Percentiles rank a stretch among this genome's conserved stretches.
phyloP scores from a whole-genome alignment of 2,888 invertebrate genomes.

The Coelinius sp. region DNA sequence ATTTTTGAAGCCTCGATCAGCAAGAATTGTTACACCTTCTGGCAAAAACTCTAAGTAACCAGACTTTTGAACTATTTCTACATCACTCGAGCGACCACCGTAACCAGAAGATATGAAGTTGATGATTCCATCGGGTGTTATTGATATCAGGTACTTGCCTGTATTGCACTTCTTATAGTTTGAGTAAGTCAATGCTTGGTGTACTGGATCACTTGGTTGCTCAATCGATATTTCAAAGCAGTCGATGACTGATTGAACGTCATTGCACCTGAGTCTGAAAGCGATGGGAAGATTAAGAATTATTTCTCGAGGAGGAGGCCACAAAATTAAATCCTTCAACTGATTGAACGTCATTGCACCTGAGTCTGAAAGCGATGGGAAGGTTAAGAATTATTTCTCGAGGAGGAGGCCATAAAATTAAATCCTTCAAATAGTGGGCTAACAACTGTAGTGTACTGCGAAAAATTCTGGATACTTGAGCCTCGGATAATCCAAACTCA shows the following conservation, averaged over 20 bases:
- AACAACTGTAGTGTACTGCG: constrained; percentile 21
- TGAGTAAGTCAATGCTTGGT: constrained; percentile 54
- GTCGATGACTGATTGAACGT: constrained; percentile 52
- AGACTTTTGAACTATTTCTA: constrained; percentile 2
- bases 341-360: too few species aligned
- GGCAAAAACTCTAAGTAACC: constrained; percentile 31
- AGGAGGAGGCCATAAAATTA: constrained; percentile 30
- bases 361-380: constrained; percentile 17
- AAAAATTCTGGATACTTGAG: constrained; percentile 27
- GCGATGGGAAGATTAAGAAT: constrained; percentile 22
- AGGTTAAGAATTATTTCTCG: constrained; percentile 31
- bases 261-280: constrained; percentile 24
- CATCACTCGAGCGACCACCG: constrained; percentile 30
- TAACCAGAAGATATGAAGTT: constrained; percentile 34
- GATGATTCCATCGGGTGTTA: constrained; percentile 34
- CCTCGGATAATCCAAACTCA: constrained; percentile 35
- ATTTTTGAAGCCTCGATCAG: constrained; percentile 33
- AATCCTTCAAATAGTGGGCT: constrained; percentile 20
- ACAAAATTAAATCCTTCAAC: constrained; percentile 30
- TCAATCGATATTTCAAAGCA: constrained; percentile 56
- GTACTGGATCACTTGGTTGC: constrained; percentile 46
- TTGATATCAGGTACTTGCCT: constrained; percentile 35
- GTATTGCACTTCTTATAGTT: constrained; percentile 53
- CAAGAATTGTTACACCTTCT: constrained; percentile 21
- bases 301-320: constrained; percentile 30